Evolutionary conservation across 2,113 vertebrate species (phyloP).

Genomic region (Malaclemys terrapin): DNA sequence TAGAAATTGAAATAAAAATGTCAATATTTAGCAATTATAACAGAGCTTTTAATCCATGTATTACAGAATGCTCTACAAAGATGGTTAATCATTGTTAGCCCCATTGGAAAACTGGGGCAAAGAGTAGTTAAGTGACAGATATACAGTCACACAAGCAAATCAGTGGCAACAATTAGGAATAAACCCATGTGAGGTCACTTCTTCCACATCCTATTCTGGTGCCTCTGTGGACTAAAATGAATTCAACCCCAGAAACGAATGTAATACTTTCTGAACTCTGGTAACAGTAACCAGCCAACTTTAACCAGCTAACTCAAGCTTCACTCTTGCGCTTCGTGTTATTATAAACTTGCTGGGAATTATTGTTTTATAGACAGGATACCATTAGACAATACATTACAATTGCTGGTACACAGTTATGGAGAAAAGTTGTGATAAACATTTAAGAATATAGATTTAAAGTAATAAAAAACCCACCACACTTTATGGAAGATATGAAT

Average conservation of each 20-base stretch:
- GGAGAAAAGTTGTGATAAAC: background rate
- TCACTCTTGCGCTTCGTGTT: background rate
- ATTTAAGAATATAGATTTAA: background rate
- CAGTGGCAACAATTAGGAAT: background rate
- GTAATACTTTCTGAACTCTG: background rate
- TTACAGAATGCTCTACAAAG: conserved; percentile 5
- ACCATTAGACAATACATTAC: background rate
- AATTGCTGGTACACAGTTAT: background rate
- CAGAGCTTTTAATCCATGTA: conserved; percentile 53
- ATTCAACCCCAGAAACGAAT: background rate
- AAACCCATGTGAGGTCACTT: background rate
- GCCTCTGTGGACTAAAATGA: background rate
- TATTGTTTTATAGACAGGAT: background rate
- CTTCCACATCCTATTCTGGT: background rate
- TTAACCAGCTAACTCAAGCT: background rate
- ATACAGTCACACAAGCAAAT: background rate
- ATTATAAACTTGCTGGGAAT: rapidly evolving
- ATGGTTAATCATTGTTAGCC: background rate
- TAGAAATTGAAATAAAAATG: conserved; percentile 52
- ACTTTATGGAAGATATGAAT: no score
- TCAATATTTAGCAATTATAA: conserved; percentile 65
- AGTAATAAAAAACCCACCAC: background rate
- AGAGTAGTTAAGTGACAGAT: background rate
- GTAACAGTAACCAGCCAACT: background rate
- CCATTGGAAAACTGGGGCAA: conserved; percentile 4